These are phyloP conservation scores for Drosophila asahinai DNA, from an alignment of 1,140 invertebrate genomes.

Conservation along the genomic window DNA sequence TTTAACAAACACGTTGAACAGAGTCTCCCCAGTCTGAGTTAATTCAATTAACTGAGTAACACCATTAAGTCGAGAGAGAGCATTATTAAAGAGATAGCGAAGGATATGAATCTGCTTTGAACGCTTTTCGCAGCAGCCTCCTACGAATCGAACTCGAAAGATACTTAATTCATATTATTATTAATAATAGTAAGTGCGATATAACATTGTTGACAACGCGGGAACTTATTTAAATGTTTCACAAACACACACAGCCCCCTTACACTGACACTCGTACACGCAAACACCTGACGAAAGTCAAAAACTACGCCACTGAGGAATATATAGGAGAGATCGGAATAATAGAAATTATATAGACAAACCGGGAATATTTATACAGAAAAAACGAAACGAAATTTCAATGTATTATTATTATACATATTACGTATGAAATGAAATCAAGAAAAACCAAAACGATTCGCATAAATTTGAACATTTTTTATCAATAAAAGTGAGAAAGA, in stretches of 20 bases:
- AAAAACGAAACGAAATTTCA: constrained; percentile 45
- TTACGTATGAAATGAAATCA: constrained; percentile 53
- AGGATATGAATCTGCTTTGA: constrained; percentile 43
- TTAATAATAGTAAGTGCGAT: constrained; percentile 47
- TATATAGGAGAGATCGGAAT: constrained; percentile 67
- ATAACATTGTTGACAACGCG: constrained; percentile 59
- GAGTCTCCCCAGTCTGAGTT: constrained; percentile 64
- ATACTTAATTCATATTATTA: constrained; percentile 47
- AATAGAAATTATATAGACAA: constrained; percentile 79
- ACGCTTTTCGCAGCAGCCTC: constrained; percentile 52
- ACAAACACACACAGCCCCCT: constrained; percentile 20
- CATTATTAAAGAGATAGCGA: constrained; percentile 9
- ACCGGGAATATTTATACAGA: constrained; percentile 78
- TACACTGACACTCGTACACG: constrained; percentile 26
- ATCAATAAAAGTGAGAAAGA: constrained; percentile 74
- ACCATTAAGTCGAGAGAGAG: constrained; percentile 36
- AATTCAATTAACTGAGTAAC: constrained; percentile 70
- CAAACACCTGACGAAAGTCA: constrained; percentile 48
- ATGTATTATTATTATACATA: constrained; percentile 83
- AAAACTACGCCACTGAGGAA: constrained; percentile 67
- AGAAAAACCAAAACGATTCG: constrained; percentile 56
- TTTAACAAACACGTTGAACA: constrained; percentile 46
- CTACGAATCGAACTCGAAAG: constrained; percentile 46
- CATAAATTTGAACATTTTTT: constrained; percentile 82
- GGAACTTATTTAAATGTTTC: constrained; percentile 74